These are phyloP conservation scores for Sinocyclocheilus maitianheensis DNA, from an alignment of 2,113 vertebrate genomes.

Conservation along the genomic window DNA sequence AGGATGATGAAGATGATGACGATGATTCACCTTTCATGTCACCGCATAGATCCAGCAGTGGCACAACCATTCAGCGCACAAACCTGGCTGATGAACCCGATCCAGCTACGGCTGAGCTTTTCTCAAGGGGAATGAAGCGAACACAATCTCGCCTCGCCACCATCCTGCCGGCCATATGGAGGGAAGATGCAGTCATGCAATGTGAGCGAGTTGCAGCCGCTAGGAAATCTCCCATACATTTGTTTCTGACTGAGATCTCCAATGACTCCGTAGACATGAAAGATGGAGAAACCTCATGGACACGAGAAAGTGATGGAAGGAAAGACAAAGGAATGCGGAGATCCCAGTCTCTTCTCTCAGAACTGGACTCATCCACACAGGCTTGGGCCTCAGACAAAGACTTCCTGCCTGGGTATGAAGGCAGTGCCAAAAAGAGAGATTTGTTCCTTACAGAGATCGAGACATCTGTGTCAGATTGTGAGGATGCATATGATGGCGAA, in stretches of 20 bases:
- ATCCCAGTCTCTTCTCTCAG: conserved; percentile 74
- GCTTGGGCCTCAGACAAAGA: conserved; percentile 62
- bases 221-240: conserved; percentile 78
- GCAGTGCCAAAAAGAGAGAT: conserved; percentile 63
- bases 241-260: conserved; percentile 79
- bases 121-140: conserved; percentile 78
- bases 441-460: conserved; percentile 80
- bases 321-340: conserved; percentile 70
- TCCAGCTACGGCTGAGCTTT: conserved; percentile 66
- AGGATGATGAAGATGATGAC: conserved; percentile 71
- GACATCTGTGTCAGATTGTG: conserved; percentile 65
- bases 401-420: conserved; percentile 24
- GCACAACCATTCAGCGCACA: conserved; percentile 66
- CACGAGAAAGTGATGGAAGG: conserved; percentile 40
- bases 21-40: conserved; percentile 78
- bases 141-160: conserved; percentile 80
- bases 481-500: conserved; percentile 62
- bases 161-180: conserved; percentile 79
- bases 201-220: conserved; percentile 67
- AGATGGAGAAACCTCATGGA: conserved; percentile 63
- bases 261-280: conserved; percentile 69
- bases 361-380: conserved; percentile 69
- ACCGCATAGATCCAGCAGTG: conserved; percentile 64
- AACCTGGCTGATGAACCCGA: conserved; percentile 73
- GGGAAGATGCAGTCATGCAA: conserved; percentile 75